These are phyloP conservation scores for Camelus dromedarius DNA, from an alignment of 2,113 vertebrate genomes.

Conservation along the genomic window DNA sequence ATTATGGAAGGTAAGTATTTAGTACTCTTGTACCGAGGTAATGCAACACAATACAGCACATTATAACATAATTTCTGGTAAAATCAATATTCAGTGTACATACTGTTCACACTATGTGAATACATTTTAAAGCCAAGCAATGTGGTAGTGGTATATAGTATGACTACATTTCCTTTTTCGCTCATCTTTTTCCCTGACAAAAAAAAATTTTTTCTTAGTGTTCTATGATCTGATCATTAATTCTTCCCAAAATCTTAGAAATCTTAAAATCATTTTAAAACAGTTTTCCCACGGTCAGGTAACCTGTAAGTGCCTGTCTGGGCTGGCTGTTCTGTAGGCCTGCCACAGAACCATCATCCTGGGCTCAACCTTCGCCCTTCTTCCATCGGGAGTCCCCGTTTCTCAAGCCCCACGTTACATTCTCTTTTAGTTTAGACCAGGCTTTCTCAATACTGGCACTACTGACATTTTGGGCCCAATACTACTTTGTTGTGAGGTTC, in stretches of 20 bases:
- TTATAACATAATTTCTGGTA: background rate
- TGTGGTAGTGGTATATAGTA: background rate
- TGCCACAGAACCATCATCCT: background rate
- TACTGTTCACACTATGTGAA: background rate
- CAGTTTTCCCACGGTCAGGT: background rate
- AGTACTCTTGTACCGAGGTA: background rate
- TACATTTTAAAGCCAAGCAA: slow-evolving; percentile 16
- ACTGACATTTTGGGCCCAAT: too few species aligned
- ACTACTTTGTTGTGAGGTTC: too few species aligned
- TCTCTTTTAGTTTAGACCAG: too few species aligned
- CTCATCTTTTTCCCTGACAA: background rate
- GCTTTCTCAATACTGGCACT: too few species aligned
- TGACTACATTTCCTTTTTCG: background rate
- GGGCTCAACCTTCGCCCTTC: background rate
- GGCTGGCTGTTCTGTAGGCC: background rate
- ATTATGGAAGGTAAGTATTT: background rate
- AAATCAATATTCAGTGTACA: background rate
- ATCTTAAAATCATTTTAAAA: slow-evolving; percentile 2
- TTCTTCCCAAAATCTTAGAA: slow-evolving; percentile 31
- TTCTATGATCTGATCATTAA: background rate
- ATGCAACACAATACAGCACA: background rate
- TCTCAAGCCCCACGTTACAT: too few species aligned
- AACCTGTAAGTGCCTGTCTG: background rate
- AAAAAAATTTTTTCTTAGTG: background rate
- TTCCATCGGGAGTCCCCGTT: background rate